Conservation (phyloP, 2,113 vertebrate species). For the Hemichromis elongatus region DNA sequence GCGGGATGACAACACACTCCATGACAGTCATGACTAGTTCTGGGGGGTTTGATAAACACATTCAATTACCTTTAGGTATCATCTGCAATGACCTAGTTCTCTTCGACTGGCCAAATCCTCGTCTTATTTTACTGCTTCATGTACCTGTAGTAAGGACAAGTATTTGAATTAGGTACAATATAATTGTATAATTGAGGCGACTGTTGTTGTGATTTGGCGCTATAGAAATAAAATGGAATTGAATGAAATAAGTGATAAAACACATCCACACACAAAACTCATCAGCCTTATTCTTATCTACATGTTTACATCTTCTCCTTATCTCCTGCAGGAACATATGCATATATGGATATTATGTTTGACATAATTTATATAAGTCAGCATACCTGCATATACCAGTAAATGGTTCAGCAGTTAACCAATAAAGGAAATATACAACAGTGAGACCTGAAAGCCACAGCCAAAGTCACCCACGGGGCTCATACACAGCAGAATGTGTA, state of each 20-base stretch:
- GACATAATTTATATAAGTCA: neutral
- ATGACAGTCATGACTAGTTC: conserved; percentile 83
- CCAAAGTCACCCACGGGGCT: conserved; percentile 76
- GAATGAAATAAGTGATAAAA: too few species aligned
- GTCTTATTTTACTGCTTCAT: conserved; percentile 77
- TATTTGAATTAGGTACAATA: neutral
- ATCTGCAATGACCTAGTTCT: conserved; percentile 81
- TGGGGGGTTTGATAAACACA: conserved; percentile 81
- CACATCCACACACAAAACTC: conserved; percentile 49
- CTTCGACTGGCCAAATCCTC: conserved; percentile 75
- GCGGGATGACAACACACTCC: conserved; percentile 81
- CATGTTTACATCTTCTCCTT: conserved; percentile 65
- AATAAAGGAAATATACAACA: conserved; percentile 85
- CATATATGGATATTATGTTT: neutral
- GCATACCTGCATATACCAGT: conserved; percentile 84
- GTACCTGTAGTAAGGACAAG: conserved; percentile 62
- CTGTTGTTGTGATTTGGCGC: too few species aligned
- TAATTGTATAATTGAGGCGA: too few species aligned
- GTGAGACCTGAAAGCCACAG: conserved; percentile 75
- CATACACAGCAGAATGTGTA: conserved; percentile 84
- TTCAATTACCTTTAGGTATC: conserved; percentile 81
- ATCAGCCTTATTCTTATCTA: conserved; percentile 81
- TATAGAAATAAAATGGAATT: too few species aligned
- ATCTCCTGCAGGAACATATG: conserved; percentile 57
- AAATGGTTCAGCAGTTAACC: conserved; percentile 83